Percentiles rank a stretch among this genome's conserved stretches.
phyloP scores from a whole-genome alignment of 2,888 invertebrate genomes.

The Odontomyia ornata region DNA sequence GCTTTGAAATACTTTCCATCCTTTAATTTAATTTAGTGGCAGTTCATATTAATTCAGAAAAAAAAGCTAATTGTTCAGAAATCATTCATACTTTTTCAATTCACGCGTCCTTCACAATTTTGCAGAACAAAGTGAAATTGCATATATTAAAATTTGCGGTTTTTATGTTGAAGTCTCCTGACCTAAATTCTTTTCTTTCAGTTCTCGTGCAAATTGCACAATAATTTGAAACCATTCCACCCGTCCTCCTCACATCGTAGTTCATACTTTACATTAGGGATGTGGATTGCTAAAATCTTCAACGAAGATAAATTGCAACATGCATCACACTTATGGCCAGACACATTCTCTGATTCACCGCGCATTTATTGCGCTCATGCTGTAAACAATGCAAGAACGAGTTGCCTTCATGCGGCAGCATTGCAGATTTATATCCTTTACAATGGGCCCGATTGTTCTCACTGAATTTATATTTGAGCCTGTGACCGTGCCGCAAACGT shows the following conservation, averaged over 20 bases:
- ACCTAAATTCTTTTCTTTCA: too few species aligned
- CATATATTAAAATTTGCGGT: too few species aligned
- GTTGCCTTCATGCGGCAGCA: slow-evolving; percentile 35
- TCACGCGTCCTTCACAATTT: too few species aligned
- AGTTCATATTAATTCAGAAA: too few species aligned
- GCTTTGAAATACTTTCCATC: too few species aligned
- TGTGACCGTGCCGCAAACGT: too few species aligned
- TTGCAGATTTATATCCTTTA: slow-evolving; percentile 47
- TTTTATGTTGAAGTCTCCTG: too few species aligned
- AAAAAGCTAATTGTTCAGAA: too few species aligned
- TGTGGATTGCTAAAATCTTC: slow-evolving; percentile 34
- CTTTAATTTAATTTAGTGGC: too few species aligned
- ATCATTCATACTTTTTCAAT: too few species aligned
- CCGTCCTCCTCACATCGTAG: background rate
- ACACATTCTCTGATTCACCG: slow-evolving; percentile 47
- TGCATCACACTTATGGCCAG: slow-evolving; percentile 50
- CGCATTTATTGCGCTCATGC: slow-evolving; percentile 49
- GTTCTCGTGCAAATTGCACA: background rate
- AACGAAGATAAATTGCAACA: slow-evolving; percentile 48
- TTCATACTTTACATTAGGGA: slow-evolving; percentile 28
- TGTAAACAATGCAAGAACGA: slow-evolving; percentile 44
- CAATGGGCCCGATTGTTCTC: slow-evolving; percentile 46
- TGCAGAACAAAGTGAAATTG: too few species aligned
- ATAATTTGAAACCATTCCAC: background rate
- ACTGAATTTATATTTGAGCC: slow-evolving; percentile 26